Evolutionary conservation across 1,140 invertebrate species (phyloP), one percentile per base, ranked within the genome.

Genomic region (Caenorhabditis tropicalis): DNA sequence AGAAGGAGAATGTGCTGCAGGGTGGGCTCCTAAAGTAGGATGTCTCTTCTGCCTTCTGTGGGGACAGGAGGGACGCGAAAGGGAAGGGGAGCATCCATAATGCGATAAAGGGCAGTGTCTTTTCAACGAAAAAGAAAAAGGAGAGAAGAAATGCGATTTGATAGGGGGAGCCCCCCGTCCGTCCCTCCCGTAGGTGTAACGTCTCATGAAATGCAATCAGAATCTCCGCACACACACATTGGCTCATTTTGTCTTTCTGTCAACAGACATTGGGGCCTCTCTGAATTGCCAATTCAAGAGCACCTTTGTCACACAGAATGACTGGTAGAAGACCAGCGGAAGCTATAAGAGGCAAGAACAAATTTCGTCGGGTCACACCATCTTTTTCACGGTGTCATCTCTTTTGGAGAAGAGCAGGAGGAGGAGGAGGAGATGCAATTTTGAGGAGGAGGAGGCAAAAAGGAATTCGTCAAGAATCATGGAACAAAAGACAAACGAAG

Each of bases 171-270:
- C 16, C n/a, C n/a, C n/a, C n/a, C n/a, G n/a, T n/a, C n/a, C n/a
- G n/a, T n/a, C n/a, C n/a, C n/a, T n/a, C n/a, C n/a, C n/a, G 31
- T 33, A 74, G 65, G 65, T 74, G 65, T 74, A 74, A 74, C 65
- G 65, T 74, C 36, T 74, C 65, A 74, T 74, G 65, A 74, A 74
- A 74, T 74, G 65, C 65, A 74, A 74, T 74, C 65, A 74, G 65
- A 74, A 74, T 46, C 7, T 56, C 19, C 24, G n/a, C 49, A 51
- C n/a, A 51, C 49, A 51, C 49, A 51, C 21, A 12, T 16, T 46
- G 9, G 9, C 12, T 43, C 39, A 43, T 43, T 43, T 43, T 12
- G 39, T 43, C 39, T 12, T 43, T 43, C 5, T 43, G 39, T 43
- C 39, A 43, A 43, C 39, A 43, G 5, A 6, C 39, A 6, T 43